Conservation (phyloP, 2,113 vertebrate genomes). For the Rhabdomys dilectus region DNA sequence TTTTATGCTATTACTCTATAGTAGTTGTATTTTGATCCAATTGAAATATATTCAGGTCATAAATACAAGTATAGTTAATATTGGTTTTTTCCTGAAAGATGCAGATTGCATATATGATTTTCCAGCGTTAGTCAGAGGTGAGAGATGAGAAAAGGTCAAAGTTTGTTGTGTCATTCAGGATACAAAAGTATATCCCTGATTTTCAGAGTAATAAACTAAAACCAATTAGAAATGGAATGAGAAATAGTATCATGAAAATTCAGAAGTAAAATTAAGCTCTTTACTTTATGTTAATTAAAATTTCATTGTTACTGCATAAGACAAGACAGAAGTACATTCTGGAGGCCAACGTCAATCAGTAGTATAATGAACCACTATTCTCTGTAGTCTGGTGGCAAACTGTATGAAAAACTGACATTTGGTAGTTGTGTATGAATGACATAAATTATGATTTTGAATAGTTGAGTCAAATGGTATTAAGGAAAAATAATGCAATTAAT, state of each 20-base stretch:
- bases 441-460: neutral
- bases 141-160: neutral
- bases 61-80: neutral
- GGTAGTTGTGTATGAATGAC: neutral
- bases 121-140: neutral
- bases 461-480: neutral
- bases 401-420: neutral
- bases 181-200: neutral
- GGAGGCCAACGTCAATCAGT: neutral
- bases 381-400: neutral
- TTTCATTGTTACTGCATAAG: neutral
- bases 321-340: neutral
- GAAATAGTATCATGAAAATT: neutral
- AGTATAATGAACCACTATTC: neutral
- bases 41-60: neutral
- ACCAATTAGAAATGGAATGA: neutral
- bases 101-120: neutral
- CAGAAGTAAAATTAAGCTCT: neutral
- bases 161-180: neutral
- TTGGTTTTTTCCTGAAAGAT: neutral
- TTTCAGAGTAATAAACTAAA: neutral
- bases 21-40: neutral
- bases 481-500: neutral
- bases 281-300: neutral
- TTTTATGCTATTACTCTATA: neutral